phyloP scores from a whole-genome alignment of 2,113 vertebrate genomes.

The Cisticola juncidis region DNA sequence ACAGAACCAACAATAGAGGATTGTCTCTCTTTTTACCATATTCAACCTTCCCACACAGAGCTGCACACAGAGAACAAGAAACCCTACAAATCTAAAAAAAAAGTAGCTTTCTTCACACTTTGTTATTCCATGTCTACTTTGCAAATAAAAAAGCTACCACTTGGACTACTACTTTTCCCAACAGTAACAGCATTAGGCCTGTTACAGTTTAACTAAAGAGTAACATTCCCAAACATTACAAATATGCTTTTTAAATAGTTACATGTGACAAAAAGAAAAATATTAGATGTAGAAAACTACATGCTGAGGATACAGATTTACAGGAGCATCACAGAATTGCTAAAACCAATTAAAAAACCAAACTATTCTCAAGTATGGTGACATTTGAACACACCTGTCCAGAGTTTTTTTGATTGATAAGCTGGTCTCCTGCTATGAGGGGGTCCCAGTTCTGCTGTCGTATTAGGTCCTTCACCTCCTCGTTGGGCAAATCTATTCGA shows the following conservation, averaged over 20 bases:
- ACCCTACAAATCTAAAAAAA: neutral
- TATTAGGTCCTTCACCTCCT: slow-evolving; percentile 96
- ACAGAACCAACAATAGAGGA: neutral
- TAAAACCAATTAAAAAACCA: neutral
- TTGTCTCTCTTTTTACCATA: neutral
- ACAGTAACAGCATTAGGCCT: neutral
- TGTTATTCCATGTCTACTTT: neutral
- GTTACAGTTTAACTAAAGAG: neutral
- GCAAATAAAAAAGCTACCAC: neutral
- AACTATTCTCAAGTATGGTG: neutral
- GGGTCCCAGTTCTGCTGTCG: slow-evolving; percentile 92
- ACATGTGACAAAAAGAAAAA: neutral
- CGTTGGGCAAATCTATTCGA: slow-evolving; percentile 91
- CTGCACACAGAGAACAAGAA: neutral
- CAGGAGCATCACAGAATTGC: neutral
- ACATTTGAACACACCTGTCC: slow-evolving; percentile 78
- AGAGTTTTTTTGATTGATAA: slow-evolving; percentile 91
- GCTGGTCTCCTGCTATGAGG: slow-evolving; percentile 91
- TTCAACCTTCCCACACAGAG: neutral
- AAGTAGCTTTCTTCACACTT: neutral
- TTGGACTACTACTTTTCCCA: neutral
- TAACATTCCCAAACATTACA: neutral
- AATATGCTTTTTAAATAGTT: neutral
- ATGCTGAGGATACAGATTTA: neutral
- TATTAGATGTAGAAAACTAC: neutral